phyloP scores from a whole-genome alignment of 1,140 invertebrate genomes.

The Rhyzopertha dominica region DNA sequence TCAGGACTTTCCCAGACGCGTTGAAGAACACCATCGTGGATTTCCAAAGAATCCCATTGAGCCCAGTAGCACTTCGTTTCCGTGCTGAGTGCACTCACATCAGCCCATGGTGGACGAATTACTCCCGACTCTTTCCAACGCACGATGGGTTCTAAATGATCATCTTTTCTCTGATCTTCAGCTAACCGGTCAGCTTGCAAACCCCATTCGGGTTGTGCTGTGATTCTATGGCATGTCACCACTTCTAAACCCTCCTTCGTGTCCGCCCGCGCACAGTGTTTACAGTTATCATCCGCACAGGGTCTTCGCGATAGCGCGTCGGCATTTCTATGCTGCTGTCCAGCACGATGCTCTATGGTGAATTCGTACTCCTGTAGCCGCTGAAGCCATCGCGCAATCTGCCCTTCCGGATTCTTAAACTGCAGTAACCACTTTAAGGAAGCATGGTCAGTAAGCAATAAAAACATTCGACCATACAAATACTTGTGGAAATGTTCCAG shows the following conservation, averaged over 20 bases:
- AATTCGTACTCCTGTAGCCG: constrained; percentile 18
- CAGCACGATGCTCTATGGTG: constrained; percentile 19
- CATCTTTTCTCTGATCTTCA: no score
- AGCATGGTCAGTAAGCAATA: constrained; percentile 27
- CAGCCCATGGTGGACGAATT: neutral
- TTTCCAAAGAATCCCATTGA: neutral
- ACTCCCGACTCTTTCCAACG: neutral
- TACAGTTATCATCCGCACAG: constrained; percentile 13
- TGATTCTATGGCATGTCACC: neutral
- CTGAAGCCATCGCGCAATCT: constrained; percentile 24
- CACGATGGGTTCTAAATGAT: neutral
- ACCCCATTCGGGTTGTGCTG: no score
- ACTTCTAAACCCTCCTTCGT: no score
- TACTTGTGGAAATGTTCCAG: constrained; percentile 22
- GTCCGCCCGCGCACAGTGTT: constrained; percentile 3
- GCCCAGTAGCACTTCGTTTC: neutral
- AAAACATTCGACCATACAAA: constrained; percentile 18
- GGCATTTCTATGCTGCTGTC: constrained; percentile 15
- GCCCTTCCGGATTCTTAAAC: constrained; percentile 28
- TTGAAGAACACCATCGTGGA: no score
- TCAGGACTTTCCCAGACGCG: no score
- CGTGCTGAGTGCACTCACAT: neutral
- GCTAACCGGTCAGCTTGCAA: no score
- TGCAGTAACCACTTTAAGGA: constrained; percentile 31
- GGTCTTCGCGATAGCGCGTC: constrained; percentile 20